Conservation (phyloP, 35 echinoderm and acorn worm genomes). For the Hemicentrotus pulcherrimus region DNA sequence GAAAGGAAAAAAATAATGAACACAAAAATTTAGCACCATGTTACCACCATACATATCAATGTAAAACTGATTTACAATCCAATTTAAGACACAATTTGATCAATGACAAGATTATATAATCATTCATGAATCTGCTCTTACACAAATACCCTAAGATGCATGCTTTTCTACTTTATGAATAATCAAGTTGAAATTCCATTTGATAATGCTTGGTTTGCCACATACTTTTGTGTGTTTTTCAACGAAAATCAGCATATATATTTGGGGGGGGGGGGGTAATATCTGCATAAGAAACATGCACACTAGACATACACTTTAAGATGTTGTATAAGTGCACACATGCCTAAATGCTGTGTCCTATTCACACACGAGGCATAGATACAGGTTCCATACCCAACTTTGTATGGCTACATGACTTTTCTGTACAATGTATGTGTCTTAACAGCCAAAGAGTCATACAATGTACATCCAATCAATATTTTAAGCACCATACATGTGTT, state of each 20-base stretch:
- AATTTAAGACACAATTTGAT: background rate
- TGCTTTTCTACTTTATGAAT: background rate
- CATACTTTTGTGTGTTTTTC: too few relatives aligned
- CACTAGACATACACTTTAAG: too few relatives aligned
- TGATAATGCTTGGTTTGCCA: background rate
- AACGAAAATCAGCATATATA: too few relatives aligned
- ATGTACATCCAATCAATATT: background rate
- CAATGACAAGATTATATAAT: background rate
- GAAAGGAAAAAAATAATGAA: constrained; percentile 5
- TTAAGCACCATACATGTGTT: background rate
- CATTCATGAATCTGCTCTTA: background rate
- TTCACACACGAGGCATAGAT: too few relatives aligned
- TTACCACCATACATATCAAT: background rate
- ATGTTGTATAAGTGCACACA: too few relatives aligned
- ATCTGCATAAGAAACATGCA: too few relatives aligned
- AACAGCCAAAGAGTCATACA: background rate
- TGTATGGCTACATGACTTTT: background rate
- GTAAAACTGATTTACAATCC: background rate
- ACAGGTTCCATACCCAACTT: too few relatives aligned
- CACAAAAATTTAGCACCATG: background rate
- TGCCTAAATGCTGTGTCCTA: too few relatives aligned
- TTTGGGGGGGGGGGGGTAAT: too few relatives aligned
- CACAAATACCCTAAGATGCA: too few relatives aligned
- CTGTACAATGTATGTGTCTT: background rate
- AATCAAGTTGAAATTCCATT: background rate